Evolutionary conservation across 2,113 vertebrate genomes (phyloP), one percentile per base, ranked within the genome.

Genomic region (Leiothrix lutea): DNA sequence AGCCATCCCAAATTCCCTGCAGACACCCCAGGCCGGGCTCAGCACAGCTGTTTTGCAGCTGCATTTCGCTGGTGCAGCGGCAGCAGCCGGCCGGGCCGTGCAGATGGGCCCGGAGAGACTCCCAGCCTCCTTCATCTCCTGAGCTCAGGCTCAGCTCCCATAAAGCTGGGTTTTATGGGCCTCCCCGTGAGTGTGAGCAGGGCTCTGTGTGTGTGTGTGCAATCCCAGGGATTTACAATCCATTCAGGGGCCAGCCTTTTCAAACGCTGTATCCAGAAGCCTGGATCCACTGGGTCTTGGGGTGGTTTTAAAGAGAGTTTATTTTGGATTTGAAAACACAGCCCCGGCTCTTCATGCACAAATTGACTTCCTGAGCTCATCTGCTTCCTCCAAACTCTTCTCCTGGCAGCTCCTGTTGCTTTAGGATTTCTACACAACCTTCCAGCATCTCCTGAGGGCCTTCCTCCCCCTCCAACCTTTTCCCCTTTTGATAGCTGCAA

Each of bases 31-130:
- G 42, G 79, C 77, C 78, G 73, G 71, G 20, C 86, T 78, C 24
- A 0, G 80, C 80, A 71, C 87, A 94, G 94, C 65, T 94, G 90
- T 3, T 87, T 8, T 72, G 73, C 95, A 97, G 95, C 94, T 96
- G 92, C 80, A 53, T 64, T 71, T 81, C 2, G 0, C 72, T 23
- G 11, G 10, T 40, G 14, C 50, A 26, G 28, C 45, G 0, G 82
- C 94, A 95, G 91, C 79, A 64, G 73, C 44, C 7, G n/a, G 53
- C 79, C 33, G 88, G 26, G 71, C 71, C 0, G 7, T 6, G 71
- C 67, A 70, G 89, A 89, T 81, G 89, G 73, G 73, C 36, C 84
- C 65, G 0, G 69, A 18, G 95, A 85, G 92, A 79, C 5, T 26
- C 35, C 9, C 47, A n/a, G 86, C 88, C 88, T 66, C 86, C 80